Evolutionary conservation across 2,797 vertebrate species (phyloP), one percentile per base, ranked within the genome.

Genomic region (Acanthurus lineatus): DNA sequence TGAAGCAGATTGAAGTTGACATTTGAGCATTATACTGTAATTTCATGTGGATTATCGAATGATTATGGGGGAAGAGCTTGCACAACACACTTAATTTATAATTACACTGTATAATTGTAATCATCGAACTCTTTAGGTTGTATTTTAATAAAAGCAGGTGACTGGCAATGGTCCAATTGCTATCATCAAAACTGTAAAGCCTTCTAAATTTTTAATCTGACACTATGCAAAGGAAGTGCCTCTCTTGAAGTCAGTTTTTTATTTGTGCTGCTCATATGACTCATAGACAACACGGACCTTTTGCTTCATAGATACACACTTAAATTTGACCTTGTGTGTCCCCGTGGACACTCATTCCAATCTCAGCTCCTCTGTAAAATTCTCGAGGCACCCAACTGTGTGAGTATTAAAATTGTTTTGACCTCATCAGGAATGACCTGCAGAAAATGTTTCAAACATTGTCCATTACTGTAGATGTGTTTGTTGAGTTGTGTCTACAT

Each of bases 1-100:
- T 76, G 70, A 88, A 73, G 48, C 16, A 81, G 75, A 90, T 74
- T 84, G 73, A 87, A 84, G 82, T 68, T 91, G 92, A 88, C 86
- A 78, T 90, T 86, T 75, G 53, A 77, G 75, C 19, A 68, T 82
- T 73, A 76, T 83, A 49, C 2, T 73, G 56, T 80, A 81, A 85
- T 86, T 84, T 90, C 59, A 20, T 44, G 11, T 38, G 77, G 82
- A 86, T 92, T 89, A 92, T 81, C 17, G 0, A 76, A 77, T 76
- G 68, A 86, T 92, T 75, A 89, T 66, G 57, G 76, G 45, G n/a
- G 71, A 71, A 79, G 77, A 76, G 38, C 62, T 72, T 38, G 40
- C 77, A 73, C 40, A 76, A 62, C 69, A 76, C 22, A 9, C 17
- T 63, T 77, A 82, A 83, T 84, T 22, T 73, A 48, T 88, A 90